These are phyloP conservation scores for Drosophila kepulauana DNA, from an alignment of 1,140 invertebrate species.

Conservation along the genomic window DNA sequence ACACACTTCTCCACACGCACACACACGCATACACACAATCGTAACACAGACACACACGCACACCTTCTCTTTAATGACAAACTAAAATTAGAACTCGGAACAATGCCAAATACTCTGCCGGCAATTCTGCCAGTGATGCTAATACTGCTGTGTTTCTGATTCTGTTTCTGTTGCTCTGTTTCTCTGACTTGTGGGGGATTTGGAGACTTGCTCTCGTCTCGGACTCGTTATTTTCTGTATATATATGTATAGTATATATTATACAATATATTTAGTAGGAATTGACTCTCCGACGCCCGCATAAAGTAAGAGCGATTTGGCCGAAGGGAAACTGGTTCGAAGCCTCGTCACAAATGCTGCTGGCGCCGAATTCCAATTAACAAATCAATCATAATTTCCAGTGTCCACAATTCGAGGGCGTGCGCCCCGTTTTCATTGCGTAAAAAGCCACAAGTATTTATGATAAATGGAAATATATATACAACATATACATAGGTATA, in stretches of 20 bases:
- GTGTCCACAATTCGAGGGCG: conserved; percentile 61
- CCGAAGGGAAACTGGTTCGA: conserved; percentile 62
- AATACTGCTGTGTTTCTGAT: conserved; percentile 20
- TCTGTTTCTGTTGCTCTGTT: conserved; percentile 28
- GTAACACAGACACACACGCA: conserved; percentile 48
- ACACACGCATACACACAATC: conserved; percentile 12
- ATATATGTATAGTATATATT: neutral
- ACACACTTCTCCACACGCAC: conserved; percentile 40
- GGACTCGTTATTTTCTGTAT: conserved; percentile 3
- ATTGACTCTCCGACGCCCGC: conserved; percentile 12
- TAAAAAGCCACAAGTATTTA: conserved; percentile 32
- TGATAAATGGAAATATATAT: conserved; percentile 17
- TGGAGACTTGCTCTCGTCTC: conserved; percentile 27
- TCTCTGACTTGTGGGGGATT: conserved; percentile 39
- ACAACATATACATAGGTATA: neutral
- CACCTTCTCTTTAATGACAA: conserved; percentile 80
- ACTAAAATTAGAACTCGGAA: conserved; percentile 83
- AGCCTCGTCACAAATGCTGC: conserved; percentile 47
- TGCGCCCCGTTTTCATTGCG: conserved; percentile 1
- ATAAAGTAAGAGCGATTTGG: conserved; percentile 23
- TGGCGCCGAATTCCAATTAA: conserved; percentile 75
- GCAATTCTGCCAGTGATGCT: conserved; percentile 61
- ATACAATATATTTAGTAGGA: neutral
- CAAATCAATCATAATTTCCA: conserved; percentile 82
- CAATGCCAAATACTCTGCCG: conserved; percentile 81